phyloP scores from a whole-genome alignment of 2,797 vertebrate species.

The Lophius americanus region DNA sequence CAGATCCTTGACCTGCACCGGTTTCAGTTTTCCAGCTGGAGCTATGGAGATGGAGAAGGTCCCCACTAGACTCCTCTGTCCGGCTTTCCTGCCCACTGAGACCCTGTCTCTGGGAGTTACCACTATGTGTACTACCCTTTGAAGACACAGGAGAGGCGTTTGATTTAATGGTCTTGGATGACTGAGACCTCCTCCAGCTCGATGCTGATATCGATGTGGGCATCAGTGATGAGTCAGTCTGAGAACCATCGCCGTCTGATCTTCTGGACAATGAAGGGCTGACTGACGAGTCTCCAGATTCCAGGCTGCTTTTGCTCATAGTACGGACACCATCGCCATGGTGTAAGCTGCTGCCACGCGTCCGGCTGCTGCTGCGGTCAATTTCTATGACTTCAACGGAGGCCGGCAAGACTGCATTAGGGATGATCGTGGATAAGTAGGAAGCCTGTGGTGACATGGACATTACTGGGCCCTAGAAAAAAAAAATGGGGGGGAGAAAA shows the following conservation, averaged over 20 bases:
- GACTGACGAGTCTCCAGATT: slow-evolving; percentile 72
- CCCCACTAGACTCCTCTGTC: slow-evolving; percentile 22
- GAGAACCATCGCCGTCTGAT: slow-evolving; percentile 74
- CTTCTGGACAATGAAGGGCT: slow-evolving; percentile 88
- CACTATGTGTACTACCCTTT: slow-evolving; percentile 77
- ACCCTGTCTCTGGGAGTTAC: slow-evolving; percentile 36
- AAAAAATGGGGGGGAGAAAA: not conserved
- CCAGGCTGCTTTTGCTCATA: slow-evolving; percentile 85
- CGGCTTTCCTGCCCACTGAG: slow-evolving; percentile 35
- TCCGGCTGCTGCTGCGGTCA: slow-evolving; percentile 82
- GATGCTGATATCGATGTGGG: slow-evolving; percentile 73
- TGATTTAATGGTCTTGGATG: slow-evolving; percentile 90
- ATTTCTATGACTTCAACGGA: slow-evolving; percentile 94
- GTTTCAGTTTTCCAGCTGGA: slow-evolving; percentile 48
- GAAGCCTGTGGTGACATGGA: slow-evolving; percentile 97
- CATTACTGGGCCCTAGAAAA: slow-evolving; percentile 88
- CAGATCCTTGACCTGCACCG: slow-evolving; percentile 32
- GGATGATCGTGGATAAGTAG: slow-evolving; percentile 97
- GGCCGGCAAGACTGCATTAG: slow-evolving; percentile 91
- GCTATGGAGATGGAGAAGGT: slow-evolving; percentile 69
- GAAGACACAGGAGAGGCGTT: slow-evolving; percentile 90
- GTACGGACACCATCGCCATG: slow-evolving; percentile 77
- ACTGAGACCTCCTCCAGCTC: slow-evolving; percentile 91
- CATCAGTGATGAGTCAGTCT: slow-evolving; percentile 71
- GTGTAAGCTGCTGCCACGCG: slow-evolving; percentile 49